phyloP scores from a whole-genome alignment of 2,888 invertebrate species.

The Phorcus lineatus region DNA sequence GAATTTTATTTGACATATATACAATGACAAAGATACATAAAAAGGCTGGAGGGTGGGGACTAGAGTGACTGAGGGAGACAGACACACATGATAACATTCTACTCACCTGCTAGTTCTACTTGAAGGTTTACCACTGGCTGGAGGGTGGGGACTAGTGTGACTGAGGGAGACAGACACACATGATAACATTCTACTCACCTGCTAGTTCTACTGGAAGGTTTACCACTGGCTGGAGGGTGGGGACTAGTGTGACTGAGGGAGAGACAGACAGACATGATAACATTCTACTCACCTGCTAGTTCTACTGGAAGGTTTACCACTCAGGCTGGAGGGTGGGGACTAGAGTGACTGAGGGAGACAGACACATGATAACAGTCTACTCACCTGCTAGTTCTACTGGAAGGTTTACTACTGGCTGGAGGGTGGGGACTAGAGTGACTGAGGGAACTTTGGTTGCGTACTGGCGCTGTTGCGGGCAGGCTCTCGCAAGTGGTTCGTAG shows the following conservation, averaged over 20 bases:
- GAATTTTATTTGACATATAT: no score
- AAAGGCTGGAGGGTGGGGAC: no score
- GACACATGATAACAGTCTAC: no score
- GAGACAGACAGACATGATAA: no score
- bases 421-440: not conserved
- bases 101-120: not conserved
- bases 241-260: not conserved
- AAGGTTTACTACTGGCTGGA: not conserved
- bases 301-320: not conserved
- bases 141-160: not conserved
- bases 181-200: no score
- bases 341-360: not conserved
- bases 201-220: not conserved
- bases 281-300: no score
- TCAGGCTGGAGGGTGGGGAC: not conserved
- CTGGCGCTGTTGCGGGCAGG: conserved; percentile 49
- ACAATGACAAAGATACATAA: no score
- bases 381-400: not conserved
- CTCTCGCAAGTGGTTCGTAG: conserved; percentile 50
- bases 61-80: no score
- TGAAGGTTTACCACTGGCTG: not conserved
- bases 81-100: no score
- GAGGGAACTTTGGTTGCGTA: not conserved
- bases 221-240: not conserved
- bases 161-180: no score